phyloP scores from a whole-genome alignment of 2,797 vertebrate genomes.

The Parambassis ranga region DNA sequence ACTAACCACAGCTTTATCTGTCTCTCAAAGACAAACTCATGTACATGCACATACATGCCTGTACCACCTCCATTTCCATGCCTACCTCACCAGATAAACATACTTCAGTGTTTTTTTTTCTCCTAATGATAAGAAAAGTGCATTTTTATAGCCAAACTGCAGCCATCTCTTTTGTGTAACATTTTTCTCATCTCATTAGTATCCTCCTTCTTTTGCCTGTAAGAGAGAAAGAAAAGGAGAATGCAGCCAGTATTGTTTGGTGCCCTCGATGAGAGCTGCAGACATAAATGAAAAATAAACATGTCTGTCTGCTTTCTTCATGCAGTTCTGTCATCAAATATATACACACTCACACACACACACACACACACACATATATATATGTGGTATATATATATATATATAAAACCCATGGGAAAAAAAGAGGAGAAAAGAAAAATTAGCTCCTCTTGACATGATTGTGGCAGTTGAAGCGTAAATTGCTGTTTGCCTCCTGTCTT shows the following conservation, averaged over 20 bases:
- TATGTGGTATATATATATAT: too few relatives aligned
- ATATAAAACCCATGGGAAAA: conserved; percentile 19
- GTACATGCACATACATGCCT: conserved; percentile 6
- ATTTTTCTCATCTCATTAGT: conserved; percentile 50
- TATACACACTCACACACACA: too few relatives aligned
- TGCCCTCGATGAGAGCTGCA: conserved; percentile 41
- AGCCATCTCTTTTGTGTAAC: conserved; percentile 11
- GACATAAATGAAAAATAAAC: conserved; percentile 44
- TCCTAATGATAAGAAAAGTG: conserved; percentile 44
- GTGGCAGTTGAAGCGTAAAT: conserved; percentile 9
- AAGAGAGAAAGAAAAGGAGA: conserved; percentile 18
- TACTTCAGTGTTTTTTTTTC: not conserved
- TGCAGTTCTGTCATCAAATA: conserved; percentile 28
- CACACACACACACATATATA: too few relatives aligned
- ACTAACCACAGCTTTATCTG: not conserved
- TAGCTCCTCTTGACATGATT: conserved; percentile 41
- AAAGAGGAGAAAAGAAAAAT: not conserved
- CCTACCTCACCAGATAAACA: not conserved
- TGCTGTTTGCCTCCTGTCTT: conserved; percentile 12
- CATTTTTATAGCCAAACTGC: conserved; percentile 43
- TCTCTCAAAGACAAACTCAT: conserved; percentile 14
- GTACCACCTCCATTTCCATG: conserved; percentile 22
- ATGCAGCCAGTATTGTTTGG: conserved; percentile 14
- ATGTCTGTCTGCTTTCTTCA: conserved; percentile 29
- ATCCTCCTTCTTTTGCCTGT: conserved; percentile 9